phyloP scores from a whole-genome alignment of 2,888 invertebrate species.

The Amphipyra tragopoginis region DNA sequence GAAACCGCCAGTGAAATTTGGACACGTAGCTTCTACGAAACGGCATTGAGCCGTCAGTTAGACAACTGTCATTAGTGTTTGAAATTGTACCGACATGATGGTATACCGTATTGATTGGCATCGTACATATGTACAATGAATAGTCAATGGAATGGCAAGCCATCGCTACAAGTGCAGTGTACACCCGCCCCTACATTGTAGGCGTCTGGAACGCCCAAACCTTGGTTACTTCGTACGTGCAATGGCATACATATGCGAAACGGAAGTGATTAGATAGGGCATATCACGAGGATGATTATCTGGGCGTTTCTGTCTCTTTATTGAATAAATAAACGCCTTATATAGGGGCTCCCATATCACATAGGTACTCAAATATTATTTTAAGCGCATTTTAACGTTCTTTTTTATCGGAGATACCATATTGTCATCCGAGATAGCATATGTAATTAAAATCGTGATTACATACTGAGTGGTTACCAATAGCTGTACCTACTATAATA shows the following conservation, averaged over 20 bases:
- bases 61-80: constrained; percentile 10
- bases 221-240: constrained; percentile 9
- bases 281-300: constrained; percentile 15
- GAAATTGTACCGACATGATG: constrained; percentile 10
- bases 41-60: constrained; percentile 17
- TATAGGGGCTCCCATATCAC: neutral
- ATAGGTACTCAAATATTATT: constrained; percentile 4
- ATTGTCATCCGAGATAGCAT: constrained; percentile 17
- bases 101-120: constrained; percentile 15
- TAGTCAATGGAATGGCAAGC: neutral
- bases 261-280: constrained; percentile 20
- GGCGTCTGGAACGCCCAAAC: constrained; percentile 4
- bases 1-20: constrained; percentile 13
- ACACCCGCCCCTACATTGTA: neutral
- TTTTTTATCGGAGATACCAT: constrained; percentile 12
- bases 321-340: constrained; percentile 7
- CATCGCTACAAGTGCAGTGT: neutral
- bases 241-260: neutral
- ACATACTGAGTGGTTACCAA: no score
- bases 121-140: neutral
- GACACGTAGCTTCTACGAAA: constrained; percentile 17
- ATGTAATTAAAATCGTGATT: neutral
- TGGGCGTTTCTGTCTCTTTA: constrained; percentile 15
- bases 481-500: neutral
- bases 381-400: neutral